Percentiles rank a stretch among this genome's conserved stretches.
Evolutionary conservation across 1,140 invertebrate species (phyloP).

Genomic region (Coelopa frigida): DNA sequence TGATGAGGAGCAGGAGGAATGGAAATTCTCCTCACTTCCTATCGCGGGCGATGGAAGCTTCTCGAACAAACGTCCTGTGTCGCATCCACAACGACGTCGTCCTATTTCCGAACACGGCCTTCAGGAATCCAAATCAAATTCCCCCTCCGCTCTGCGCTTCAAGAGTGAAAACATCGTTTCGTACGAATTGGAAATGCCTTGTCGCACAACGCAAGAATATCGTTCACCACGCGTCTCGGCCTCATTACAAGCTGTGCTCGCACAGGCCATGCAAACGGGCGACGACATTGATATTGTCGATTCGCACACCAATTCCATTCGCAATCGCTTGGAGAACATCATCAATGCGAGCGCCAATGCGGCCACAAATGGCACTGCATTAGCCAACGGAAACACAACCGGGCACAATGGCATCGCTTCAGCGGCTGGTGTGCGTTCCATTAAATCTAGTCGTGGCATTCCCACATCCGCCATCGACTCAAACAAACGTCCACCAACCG

Average conservation of each 20-base stretch:
- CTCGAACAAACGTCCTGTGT: constrained; percentile 54
- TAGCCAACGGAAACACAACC: constrained; percentile 4
- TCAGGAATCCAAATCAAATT: constrained; percentile 51
- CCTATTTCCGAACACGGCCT: constrained; percentile 68
- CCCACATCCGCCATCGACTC: constrained; percentile 31
- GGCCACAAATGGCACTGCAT: constrained; percentile 6
- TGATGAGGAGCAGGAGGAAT: constrained; percentile 84
- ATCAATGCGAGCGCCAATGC: constrained; percentile 35
- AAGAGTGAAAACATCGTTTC: constrained; percentile 77
- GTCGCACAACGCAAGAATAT: constrained; percentile 72
- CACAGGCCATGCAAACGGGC: constrained; percentile 63
- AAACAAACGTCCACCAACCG: constrained; percentile 35
- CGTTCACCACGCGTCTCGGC: constrained; percentile 63
- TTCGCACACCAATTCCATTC: constrained; percentile 34
- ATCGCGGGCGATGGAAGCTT: constrained; percentile 43
- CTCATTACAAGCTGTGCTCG: constrained; percentile 63
- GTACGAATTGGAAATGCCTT: constrained; percentile 73
- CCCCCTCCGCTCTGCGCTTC: constrained; percentile 52
- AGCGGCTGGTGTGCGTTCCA: constrained; percentile 17
- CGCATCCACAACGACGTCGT: constrained; percentile 55
- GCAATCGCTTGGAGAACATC: constrained; percentile 39
- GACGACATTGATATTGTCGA: constrained; percentile 58
- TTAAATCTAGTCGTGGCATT: constrained; percentile 32
- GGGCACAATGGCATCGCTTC: not conserved
- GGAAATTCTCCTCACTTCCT: constrained; percentile 53